These are phyloP conservation scores for Porites evermanni DNA, from an alignment of 92 coral and sea anemone species.

Conservation along the genomic window DNA sequence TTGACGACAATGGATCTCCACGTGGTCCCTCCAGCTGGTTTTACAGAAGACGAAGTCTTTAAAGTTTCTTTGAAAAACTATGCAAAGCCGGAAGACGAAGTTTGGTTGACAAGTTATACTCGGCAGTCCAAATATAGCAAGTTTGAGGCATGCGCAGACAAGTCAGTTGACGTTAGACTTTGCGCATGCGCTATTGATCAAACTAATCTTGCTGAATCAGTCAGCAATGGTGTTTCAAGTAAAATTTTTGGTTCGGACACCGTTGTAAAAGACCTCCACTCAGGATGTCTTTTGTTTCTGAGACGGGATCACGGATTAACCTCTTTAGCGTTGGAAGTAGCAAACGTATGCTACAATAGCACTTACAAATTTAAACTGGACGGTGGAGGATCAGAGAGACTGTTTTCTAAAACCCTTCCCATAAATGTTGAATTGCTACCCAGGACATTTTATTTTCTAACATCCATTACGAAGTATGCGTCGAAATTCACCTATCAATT, in stretches of 20 bases:
- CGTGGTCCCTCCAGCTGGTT: conserved; percentile 49
- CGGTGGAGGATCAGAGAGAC: neutral
- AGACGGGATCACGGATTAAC: neutral
- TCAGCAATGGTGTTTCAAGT: neutral
- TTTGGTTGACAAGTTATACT: conserved; percentile 15
- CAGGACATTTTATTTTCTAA: conserved; percentile 22
- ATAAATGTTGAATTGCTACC: conserved; percentile 7
- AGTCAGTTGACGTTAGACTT: conserved; percentile 70
- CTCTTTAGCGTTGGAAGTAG: conserved; percentile 21
- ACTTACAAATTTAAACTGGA: conserved; percentile 13
- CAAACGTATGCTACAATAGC: conserved; percentile 13
- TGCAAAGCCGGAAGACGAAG: conserved; percentile 15
- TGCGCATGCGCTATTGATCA: conserved; percentile 79
- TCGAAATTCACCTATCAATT: neutral
- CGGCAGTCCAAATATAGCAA: conserved; percentile 64
- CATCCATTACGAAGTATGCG: neutral
- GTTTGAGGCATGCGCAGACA: conserved; percentile 85
- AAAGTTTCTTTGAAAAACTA: conserved; percentile 30
- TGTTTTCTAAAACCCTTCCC: conserved; percentile 14
- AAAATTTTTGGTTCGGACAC: conserved; percentile 27
- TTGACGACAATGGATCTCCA: conserved; percentile 41
- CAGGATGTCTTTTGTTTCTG: conserved; percentile 18
- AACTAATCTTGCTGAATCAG: neutral
- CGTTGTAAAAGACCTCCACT: conserved; percentile 8
- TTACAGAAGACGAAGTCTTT: conserved; percentile 37